Percentiles rank a stretch among this genome's conserved stretches.
phyloP scores from a whole-genome alignment of 1,140 invertebrate genomes.

The Drosophila santomea region DNA sequence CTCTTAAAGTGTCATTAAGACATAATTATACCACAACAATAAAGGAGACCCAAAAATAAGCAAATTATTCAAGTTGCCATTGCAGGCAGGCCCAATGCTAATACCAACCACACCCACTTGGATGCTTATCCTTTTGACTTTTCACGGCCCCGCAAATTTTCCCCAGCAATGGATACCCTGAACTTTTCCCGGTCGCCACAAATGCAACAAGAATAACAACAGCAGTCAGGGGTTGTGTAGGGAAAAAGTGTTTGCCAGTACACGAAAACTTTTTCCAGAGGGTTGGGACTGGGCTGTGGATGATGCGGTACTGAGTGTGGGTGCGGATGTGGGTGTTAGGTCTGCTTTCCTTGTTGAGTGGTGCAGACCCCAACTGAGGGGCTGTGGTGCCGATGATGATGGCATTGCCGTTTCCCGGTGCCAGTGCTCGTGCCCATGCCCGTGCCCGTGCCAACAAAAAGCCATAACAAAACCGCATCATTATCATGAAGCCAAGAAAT shows the following conservation, averaged over 20 bases:
- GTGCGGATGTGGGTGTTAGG: not conserved
- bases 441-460: slow-evolving; percentile 63
- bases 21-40: slow-evolving; percentile 64
- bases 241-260: slow-evolving; percentile 67
- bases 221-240: slow-evolving; percentile 16
- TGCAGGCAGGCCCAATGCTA: slow-evolving; percentile 47
- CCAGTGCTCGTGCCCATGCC: slow-evolving; percentile 7
- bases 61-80: slow-evolving; percentile 62
- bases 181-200: slow-evolving; percentile 52
- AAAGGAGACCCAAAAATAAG: slow-evolving; percentile 50
- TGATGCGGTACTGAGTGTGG: not conserved
- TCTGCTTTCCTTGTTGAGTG: slow-evolving; percentile 50
- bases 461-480: slow-evolving; percentile 72
- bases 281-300: not conserved
- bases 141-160: slow-evolving; percentile 16
- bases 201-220: slow-evolving; percentile 57
- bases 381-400: slow-evolving; percentile 47
- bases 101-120: slow-evolving; percentile 25
- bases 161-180: slow-evolving; percentile 43
- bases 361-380: slow-evolving; percentile 51
- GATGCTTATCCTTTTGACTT: slow-evolving; percentile 36
- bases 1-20: slow-evolving; percentile 62
- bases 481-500: slow-evolving; percentile 71
- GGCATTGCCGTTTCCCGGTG: slow-evolving; percentile 26
- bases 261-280: slow-evolving; percentile 62